Base-by-base conservation (phyloP, 2,113 vertebrate genomes). In the Psophia crepitans region DNA sequence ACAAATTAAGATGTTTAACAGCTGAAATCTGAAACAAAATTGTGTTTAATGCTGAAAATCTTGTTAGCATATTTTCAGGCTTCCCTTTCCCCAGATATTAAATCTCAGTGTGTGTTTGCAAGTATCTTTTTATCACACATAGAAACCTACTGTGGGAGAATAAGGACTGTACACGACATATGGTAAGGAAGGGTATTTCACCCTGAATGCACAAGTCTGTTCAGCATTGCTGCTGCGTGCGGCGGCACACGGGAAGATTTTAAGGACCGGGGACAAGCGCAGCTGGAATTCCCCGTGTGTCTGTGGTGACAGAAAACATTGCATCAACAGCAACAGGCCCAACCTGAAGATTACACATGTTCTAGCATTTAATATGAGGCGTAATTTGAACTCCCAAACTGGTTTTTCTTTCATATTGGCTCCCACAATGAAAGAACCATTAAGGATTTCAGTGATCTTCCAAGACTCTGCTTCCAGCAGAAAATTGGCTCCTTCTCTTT, bases 1-100 rank as follows among this genome's bases (percentile, higher is more conserved):
- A 97, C 97, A 98, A 97, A 98, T 98, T 98, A 98, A 97, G 98
- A 98, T 97, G 94, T 97, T 97, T 97, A 98, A 97, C 97, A 97
- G 97, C 96, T 97, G 97, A 98, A 98, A 98, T 97, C 96, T 97
- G 97, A 98, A 96, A 89, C 91, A 96, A 96, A 97, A 97, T 98
- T 97, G 97, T 94, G 92, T 97, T 98, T 97, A 98, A 97, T 97
- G 93, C 95, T 79, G 92, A 84, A 98, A 98, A 98, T 98, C 98
- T 97, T 97, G 94, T 98, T 98, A 98, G 64, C 58, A 21, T 96
- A 96, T 95, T 98, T 95, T 93, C 96, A 97, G 96, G 94, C 94
- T 97, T 98, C 97, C 96, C 85, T 97, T 95, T 91, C 93, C 64
- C 85, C 79, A 94, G 78, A 87, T 96, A 94, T 93, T 96, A 96